Conservation (phyloP, 2,113 vertebrate species). For the Perca schrenkii region DNA sequence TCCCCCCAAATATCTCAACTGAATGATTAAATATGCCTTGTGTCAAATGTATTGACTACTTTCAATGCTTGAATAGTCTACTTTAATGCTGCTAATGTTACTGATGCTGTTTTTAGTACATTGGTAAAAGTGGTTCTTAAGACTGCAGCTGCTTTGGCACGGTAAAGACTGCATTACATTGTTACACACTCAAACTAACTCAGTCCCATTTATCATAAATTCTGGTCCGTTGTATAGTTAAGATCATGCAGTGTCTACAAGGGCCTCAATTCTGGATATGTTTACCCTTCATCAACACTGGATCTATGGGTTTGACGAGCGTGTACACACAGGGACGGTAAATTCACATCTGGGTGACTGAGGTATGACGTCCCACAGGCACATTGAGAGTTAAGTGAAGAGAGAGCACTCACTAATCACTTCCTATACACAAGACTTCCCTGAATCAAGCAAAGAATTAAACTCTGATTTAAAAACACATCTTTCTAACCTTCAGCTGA, state of each 20-base stretch:
- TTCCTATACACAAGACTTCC: constrained; percentile 21
- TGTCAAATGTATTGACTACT: background rate
- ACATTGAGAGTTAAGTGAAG: constrained; percentile 11
- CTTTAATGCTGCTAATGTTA: background rate
- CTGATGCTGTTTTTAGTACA: constrained; percentile 11
- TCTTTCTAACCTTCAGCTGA: constrained; percentile 41
- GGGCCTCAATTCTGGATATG: background rate
- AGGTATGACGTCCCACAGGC: constrained; percentile 9
- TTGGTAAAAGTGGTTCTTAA: background rate
- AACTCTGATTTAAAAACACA: constrained; percentile 23
- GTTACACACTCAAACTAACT: background rate
- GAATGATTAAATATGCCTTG: background rate
- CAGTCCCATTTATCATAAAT: constrained; percentile 6
- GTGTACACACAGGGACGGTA: background rate
- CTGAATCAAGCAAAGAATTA: constrained; percentile 29
- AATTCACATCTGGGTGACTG: background rate
- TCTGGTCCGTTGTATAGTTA: background rate
- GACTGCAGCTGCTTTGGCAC: background rate
- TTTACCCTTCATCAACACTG: constrained; percentile 12
- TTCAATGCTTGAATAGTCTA: background rate
- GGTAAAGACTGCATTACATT: background rate
- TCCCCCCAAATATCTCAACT: background rate
- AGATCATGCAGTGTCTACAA: constrained; percentile 1
- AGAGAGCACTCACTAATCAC: constrained; percentile 31
- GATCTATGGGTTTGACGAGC: constrained; percentile 7